Conservation (phyloP, 2,113 vertebrate genomes). For the Channa argus region DNA sequence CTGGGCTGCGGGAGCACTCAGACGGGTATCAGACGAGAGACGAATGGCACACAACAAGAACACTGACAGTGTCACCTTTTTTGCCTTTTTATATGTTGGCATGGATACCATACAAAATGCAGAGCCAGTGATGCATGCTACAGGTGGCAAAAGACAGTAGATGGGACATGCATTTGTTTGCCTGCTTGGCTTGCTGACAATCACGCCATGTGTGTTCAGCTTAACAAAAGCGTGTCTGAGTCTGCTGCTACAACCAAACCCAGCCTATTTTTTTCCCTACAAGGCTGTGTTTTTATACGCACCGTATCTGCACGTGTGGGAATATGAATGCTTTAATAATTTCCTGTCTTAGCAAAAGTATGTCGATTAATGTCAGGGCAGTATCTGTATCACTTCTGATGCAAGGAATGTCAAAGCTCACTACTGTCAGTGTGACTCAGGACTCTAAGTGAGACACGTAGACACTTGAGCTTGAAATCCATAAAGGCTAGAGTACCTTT, state of each 20-base stretch:
- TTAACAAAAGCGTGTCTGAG: slow-evolving; percentile 25
- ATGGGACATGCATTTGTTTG: slow-evolving; percentile 65
- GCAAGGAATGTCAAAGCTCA: slow-evolving; percentile 21
- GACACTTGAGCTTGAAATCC: slow-evolving; percentile 31
- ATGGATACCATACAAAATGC: slow-evolving; percentile 57
- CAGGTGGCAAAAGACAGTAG: slow-evolving; percentile 68
- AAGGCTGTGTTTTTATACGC: slow-evolving; percentile 32
- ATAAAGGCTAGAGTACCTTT: slow-evolving; percentile 14
- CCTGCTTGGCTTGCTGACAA: slow-evolving; percentile 53
- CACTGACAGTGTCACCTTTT: slow-evolving; percentile 56
- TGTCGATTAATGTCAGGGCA: slow-evolving; percentile 32
- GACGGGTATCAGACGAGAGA: slow-evolving; percentile 64
- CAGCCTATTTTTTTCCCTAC: slow-evolving; percentile 5
- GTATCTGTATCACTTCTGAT: slow-evolving; percentile 25
- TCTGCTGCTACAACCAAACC: slow-evolving; percentile 45
- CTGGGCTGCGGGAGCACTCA: slow-evolving; percentile 53
- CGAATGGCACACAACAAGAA: slow-evolving; percentile 63
- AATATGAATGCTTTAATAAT: slow-evolving; percentile 36
- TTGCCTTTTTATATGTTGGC: slow-evolving; percentile 36
- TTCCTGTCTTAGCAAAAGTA: slow-evolving; percentile 33
- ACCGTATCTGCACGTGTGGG: slow-evolving; percentile 14
- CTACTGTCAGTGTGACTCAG: slow-evolving; percentile 18
- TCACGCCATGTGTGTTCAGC: slow-evolving; percentile 37
- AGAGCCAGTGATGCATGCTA: slow-evolving; percentile 72
- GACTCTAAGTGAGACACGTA: slow-evolving; percentile 14